Evolutionary conservation across 1,140 invertebrate genomes (phyloP).

Genomic region (Mamestra configurata): DNA sequence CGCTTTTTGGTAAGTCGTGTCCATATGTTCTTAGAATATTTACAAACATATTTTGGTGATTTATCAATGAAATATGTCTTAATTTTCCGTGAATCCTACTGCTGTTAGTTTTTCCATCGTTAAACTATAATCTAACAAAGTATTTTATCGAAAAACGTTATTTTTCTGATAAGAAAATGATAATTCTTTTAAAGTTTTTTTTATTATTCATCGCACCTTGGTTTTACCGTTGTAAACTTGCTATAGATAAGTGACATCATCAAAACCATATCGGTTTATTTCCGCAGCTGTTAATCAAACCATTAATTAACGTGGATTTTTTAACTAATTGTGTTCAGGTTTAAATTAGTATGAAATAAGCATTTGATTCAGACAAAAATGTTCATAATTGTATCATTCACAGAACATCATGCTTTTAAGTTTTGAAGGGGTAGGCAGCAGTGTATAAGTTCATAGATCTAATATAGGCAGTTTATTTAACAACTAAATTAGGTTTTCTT

Average conservation of each 20-base stretch:
- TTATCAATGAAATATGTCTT: slow-evolving; percentile 47
- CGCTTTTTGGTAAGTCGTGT: slow-evolving; percentile 77
- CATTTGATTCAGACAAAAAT: too few species aligned
- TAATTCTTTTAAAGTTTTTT: background rate
- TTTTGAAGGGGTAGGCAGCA: background rate
- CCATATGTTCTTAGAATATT: slow-evolving; percentile 68
- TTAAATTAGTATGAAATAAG: background rate
- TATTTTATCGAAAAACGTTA: background rate
- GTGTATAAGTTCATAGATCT: too few species aligned
- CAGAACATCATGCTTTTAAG: background rate
- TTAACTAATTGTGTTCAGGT: background rate
- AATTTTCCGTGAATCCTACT: background rate
- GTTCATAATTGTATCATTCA: background rate
- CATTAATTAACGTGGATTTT: background rate
- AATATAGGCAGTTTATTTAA: too few species aligned
- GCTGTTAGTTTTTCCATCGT: background rate
- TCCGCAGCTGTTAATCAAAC: background rate
- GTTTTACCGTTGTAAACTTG: background rate
- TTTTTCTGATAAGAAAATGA: background rate
- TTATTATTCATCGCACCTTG: background rate
- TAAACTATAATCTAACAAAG: background rate
- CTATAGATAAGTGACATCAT: slow-evolving; percentile 18
- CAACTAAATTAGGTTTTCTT: too few species aligned
- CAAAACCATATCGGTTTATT: slow-evolving; percentile 1
- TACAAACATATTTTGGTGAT: slow-evolving; percentile 28